phyloP scores from a whole-genome alignment of 2,113 vertebrate species.

The Gallinago media region DNA sequence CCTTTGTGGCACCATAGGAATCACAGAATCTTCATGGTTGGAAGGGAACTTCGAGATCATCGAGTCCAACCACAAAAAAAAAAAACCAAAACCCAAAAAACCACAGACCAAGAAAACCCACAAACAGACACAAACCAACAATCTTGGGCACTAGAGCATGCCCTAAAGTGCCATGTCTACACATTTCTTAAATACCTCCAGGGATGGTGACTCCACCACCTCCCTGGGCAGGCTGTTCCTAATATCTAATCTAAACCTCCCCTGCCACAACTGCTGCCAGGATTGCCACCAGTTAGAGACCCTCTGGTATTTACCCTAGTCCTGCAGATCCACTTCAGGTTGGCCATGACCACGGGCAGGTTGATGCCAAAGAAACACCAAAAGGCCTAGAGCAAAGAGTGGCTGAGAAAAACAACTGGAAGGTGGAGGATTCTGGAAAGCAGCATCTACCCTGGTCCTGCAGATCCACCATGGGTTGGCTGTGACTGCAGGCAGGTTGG shows the following conservation, averaged over 20 bases:
- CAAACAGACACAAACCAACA: too few relatives aligned
- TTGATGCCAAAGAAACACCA: background rate
- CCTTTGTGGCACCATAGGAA: background rate
- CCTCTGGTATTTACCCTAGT: background rate
- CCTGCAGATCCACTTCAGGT: accelerated
- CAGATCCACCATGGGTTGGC: accelerated
- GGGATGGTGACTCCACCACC: too few relatives aligned
- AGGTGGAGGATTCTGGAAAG: background rate
- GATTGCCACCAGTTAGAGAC: background rate
- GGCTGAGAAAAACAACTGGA: background rate
- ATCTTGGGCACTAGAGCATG: too few relatives aligned
- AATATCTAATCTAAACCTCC: too few relatives aligned
- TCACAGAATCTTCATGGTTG: too few relatives aligned
- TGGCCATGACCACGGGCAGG: background rate
- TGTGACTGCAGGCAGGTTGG: background rate
- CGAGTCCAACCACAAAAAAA: too few relatives aligned
- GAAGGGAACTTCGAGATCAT: too few relatives aligned
- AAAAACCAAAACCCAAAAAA: too few relatives aligned
- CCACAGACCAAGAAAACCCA: too few relatives aligned
- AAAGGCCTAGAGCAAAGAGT: background rate
- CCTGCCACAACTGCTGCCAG: background rate
- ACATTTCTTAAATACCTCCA: too few relatives aligned
- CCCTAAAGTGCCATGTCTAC: too few relatives aligned
- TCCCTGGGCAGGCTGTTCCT: too few relatives aligned
- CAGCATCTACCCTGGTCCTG: background rate